Percentiles rank a stretch among this genome's conserved stretches.
Conservation (phyloP, 2,888 invertebrate species). For the Trimorus sp. region DNA sequence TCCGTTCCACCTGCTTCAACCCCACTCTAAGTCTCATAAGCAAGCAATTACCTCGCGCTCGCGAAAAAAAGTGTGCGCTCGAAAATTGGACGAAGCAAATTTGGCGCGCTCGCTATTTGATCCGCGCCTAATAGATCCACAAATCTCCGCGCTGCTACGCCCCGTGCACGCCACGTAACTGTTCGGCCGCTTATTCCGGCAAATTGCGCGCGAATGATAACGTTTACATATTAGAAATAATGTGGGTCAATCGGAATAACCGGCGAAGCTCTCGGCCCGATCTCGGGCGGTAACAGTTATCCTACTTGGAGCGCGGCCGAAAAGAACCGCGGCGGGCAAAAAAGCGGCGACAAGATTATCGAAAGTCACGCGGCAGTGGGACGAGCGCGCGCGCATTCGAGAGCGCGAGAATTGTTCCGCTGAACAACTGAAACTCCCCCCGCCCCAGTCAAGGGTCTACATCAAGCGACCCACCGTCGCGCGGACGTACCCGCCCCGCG, state of each 20-base stretch:
- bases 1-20: no score
- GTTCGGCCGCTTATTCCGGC: constrained; percentile 57
- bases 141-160: constrained; percentile 56
- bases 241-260: constrained; percentile 59
- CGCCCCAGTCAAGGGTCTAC: no score
- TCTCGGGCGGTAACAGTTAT: constrained; percentile 47
- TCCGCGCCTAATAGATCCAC: constrained; percentile 52
- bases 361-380: constrained; percentile 53
- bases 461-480: no score
- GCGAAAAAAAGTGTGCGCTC: no score
- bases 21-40: no score
- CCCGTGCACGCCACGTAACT: constrained; percentile 55
- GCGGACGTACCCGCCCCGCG: no score
- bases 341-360: constrained; percentile 60
- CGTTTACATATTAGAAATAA: constrained; percentile 64
- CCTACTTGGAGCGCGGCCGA: constrained; percentile 32
- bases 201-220: constrained; percentile 62
- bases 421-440: constrained; percentile 59
- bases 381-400: constrained; percentile 39
- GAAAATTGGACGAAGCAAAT: neutral
- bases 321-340: constrained; percentile 32
- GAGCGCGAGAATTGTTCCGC: constrained; percentile 61
- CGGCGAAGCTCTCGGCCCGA: constrained; percentile 6
- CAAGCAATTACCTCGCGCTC: no score
- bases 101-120: constrained; percentile 27